Percentiles rank a stretch among this genome's conserved stretches.
Evolutionary conservation across 2,888 invertebrate genomes (phyloP).

Genomic region (Drosophila merina): DNA sequence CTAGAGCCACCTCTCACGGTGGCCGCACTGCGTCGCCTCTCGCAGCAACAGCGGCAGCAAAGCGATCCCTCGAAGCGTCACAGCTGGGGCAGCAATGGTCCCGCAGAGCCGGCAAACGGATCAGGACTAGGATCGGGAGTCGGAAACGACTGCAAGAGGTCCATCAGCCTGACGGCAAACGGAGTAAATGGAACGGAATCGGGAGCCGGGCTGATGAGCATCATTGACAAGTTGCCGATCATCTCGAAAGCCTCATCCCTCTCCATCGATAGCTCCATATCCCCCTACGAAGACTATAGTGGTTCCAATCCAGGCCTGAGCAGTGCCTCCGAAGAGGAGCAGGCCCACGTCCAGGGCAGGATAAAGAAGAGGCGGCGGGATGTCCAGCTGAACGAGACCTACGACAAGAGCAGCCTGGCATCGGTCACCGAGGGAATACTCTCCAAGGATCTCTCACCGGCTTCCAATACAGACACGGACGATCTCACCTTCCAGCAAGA

Average conservation of each 20-base stretch:
- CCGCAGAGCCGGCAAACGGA: constrained; percentile 14
- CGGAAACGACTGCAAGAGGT: constrained; percentile 80
- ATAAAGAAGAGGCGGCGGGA: constrained; percentile 82
- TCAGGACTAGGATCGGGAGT: constrained; percentile 14
- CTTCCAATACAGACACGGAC: constrained; percentile 83
- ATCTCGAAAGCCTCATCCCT: constrained; percentile 84
- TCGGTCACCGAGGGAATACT: constrained; percentile 83
- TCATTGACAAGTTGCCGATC: constrained; percentile 83
- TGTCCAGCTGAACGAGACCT: constrained; percentile 84
- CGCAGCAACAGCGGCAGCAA: constrained; percentile 71
- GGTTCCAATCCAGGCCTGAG: constrained; percentile 83
- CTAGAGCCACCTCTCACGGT: constrained; percentile 78
- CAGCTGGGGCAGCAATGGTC: constrained; percentile 79
- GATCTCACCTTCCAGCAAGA: constrained; percentile 84
- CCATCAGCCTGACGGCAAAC: constrained; percentile 80
- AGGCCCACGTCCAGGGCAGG: constrained; percentile 43
- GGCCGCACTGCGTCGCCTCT: constrained; percentile 78
- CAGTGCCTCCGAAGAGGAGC: constrained; percentile 75
- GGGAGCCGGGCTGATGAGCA: constrained; percentile 82
- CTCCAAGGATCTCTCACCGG: constrained; percentile 83
- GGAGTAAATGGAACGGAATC: constrained; percentile 61
- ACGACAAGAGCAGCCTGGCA: constrained; percentile 84
- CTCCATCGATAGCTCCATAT: constrained; percentile 83
- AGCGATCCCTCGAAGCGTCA: constrained; percentile 82
- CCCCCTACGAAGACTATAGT: constrained; percentile 83